Evolutionary conservation across 2,113 vertebrate species (phyloP), one percentile per base, ranked within the genome.

Genomic region (Tragelaphus scriptus): DNA sequence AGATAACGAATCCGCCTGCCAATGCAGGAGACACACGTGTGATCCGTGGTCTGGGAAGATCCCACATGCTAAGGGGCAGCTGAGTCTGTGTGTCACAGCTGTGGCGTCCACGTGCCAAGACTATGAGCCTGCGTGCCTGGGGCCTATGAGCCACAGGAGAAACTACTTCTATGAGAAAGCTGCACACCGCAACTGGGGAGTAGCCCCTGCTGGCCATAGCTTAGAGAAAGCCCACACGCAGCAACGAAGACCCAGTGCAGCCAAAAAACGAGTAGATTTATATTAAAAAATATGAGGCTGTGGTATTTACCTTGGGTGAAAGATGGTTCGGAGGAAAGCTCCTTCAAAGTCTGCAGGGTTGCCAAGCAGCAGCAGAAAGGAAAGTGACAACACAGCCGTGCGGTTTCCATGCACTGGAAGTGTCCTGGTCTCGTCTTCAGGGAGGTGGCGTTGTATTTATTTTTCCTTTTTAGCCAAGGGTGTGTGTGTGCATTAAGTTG

Each of bases 1-100:
- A 6, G 65, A 68, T 36, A 36, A 68, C 19, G 65, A 71, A 3
- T 71, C 65, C 0, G 5, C n/a, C 19, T 71, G 65, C n/a, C 4
- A 36, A 0, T 0, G n/a, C n/a, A 71, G n/a, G n/a, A 71, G n/a
- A 71, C n/a, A 6, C 1, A 9, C 9, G 2, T 12, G 11, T 0
- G 5, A 12, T 23, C 65, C 0, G 17, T 71, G 65, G 19, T 21
- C 65, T 21, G 19, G 68, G 68, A 40, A 23, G n/a, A 40, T 40
- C n/a, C 19, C n/a, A 12, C 68, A 36, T 23, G 68, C 68, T 19
- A 71, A 71, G n/a, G 68, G 68, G n/a, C 68, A 71, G 68, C n/a
- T 40, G 19, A 40, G 68, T 11, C 68, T n/a, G 17, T 65, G 30
- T 71, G 68, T 71, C 68, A 71, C n/a, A 23, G 19, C 19, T 71